Evolutionary conservation across 2,888 invertebrate species (phyloP), one percentile per base, ranked within the genome.

Genomic region (Torymus texanus): DNA sequence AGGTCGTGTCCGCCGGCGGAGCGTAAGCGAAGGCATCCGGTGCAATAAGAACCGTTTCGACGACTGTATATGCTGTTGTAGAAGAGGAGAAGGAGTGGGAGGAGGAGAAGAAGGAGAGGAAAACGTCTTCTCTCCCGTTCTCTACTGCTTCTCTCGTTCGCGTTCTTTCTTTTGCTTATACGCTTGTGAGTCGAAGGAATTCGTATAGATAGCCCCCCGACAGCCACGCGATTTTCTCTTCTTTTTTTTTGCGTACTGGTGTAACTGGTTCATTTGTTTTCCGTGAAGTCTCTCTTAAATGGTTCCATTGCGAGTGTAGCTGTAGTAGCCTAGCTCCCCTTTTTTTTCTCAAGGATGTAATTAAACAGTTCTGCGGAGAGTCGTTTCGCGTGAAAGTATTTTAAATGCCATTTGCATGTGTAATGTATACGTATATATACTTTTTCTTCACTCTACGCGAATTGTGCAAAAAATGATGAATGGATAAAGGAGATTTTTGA

Each of bases 31-130:
- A 63, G 63, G 56, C 65, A 77, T 77, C 71, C 76, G 76, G 63
- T 70, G 56, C 76, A 70, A 16, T 50, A 51, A 63, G 70, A 79
- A 79, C 41, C 68, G 51, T 53, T 70, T 24, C 67, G 71, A 58
- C 13, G 41, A 41, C 41, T 41, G 8, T 8, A 2, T n/a, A n/a
- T n/a, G n/a, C n/a, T n/a, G n/a, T n/a, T n/a, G n/a, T n/a, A 2
- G 21, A 21, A 1, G 41, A 41, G 41, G 29, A 29, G 29, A 5
- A 0, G 29, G 41, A 1, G 58, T 8, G 21, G 21, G 21, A 21
- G 8, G 41, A 41, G 41, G 29, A 29, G 29, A 5, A 0, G 29
- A 8, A 1, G 58, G 8, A 41, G 65, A n/a, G 59, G 59, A 61
- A 53, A 55, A 71, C n/a, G 53, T 68, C 68, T 66, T 66, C 21